Base-by-base conservation (phyloP, 2,888 invertebrate genomes). In the Acronicta psi region DNA sequence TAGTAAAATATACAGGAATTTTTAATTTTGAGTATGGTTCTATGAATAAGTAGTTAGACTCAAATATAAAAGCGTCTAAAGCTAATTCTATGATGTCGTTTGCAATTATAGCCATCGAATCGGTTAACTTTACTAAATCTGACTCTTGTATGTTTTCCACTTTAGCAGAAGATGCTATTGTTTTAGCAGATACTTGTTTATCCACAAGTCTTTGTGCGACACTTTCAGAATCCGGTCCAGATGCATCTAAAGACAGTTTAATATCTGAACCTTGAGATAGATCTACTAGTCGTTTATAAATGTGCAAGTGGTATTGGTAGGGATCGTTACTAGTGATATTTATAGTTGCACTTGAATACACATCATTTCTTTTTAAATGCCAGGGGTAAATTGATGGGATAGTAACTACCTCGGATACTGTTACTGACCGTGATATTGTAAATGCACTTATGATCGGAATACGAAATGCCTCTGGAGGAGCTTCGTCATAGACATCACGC, bases 331-430 rank as follows among this genome's bases (percentile, higher is more conserved):
- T 73, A 34, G 70, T 56, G 57, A 92, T 69, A 37, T 76, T 77
- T 16, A 91, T 41, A 23, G 54, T 44, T 40, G 81, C 83, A 55
- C 68, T 78, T 36, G 91, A 88, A 78, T 83, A 85, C 10, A 78
- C 79, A 49, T 43, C 58, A 20, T 79, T 75, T 17, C 57, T 61
- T 64, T 81, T 84, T 29, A 92, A 65, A 38, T 89, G 88, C 93
- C 92, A 93, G 14, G 79, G 58, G 73, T 90, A 92, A 38, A 80
- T 74, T 4, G 93, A 79, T 13, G 85, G 80, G 55, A 92, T 84
- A 40, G 47, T 64, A 36, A 92, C 78, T 25, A 69, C 71, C 61
- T 88, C 79, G 3, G 87, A 69, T 47, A 90, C 72, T 18, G 60
- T 61, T 42, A 90, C 75, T 2, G 45, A 59, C 59, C 71, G 67